Base-by-base conservation (phyloP, 2,113 vertebrate genomes). In the Zingel zingel region DNA sequence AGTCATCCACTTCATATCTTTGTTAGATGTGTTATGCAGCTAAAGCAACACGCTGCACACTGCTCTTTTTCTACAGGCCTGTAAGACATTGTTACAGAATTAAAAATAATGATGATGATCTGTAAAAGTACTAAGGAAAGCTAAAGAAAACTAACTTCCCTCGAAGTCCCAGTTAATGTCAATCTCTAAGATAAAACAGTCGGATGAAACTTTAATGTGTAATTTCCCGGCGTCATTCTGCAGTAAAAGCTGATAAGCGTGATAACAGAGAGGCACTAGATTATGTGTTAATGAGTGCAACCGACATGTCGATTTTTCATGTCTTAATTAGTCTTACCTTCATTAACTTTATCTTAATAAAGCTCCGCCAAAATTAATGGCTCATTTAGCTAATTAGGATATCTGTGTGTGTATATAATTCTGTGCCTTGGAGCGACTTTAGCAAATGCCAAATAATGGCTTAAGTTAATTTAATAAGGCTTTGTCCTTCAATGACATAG, bases 271-370 rank as follows among this genome's bases (percentile, higher is more conserved):
- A 39, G 56, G 72, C 79, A 30, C 66, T 10, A 86, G 86, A 89
- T 88, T 79, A 76, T 71, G 64, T 83, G 61, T 77, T 88, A 91
- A 93, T 91, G 85, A 57, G 62, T 79, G 66, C 77, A 81, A 64
- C 62, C 56, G 93, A 90, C 90, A 82, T 70, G 68, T 68, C 85
- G 45, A 89, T 94, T 93, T 87, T 91, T 93, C 91, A 92, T 56
- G 75, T 89, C 86, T 94, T 94, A 89, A 94, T 94, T 92, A 89
- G 88, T 63, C 77, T 79, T 91, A 88, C 86, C 90, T 89, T 90
- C 91, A 94, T 94, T 94, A 94, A 89, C 86, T 91, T 93, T 93
- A 93, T 93, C 91, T 94, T 92, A 90, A 94, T 92, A 89, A 88
- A 57, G 48, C 58, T 75, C 57, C 13, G 33, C 87, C 62, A 57